phyloP scores from a whole-genome alignment of 92 coral and sea anemone species.

The Epizoanthus scotinus region DNA sequence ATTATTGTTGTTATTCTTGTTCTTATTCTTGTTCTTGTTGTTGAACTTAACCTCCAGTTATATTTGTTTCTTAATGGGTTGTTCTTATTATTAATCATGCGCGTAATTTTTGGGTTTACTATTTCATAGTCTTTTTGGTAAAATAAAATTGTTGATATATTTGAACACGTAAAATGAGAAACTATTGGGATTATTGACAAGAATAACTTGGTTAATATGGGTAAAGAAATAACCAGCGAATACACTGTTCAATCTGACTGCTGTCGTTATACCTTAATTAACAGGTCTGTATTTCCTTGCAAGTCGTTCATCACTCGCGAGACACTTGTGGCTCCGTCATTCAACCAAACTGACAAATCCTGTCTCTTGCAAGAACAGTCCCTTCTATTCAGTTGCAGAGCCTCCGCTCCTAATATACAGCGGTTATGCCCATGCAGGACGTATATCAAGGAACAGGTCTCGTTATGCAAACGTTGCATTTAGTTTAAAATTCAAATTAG shows the following conservation, averaged over 20 bases:
- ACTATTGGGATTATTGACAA: too few species aligned
- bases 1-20: too few species aligned
- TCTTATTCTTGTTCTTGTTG: too few species aligned
- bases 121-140: too few species aligned
- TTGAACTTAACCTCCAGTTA: too few species aligned
- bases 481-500: background rate
- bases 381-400: conserved; percentile 38
- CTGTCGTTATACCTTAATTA: background rate
- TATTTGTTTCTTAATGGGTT: too few species aligned
- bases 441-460: conserved; percentile 28
- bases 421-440: conserved; percentile 35
- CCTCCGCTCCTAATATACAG: conserved; percentile 11
- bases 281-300: conserved; percentile 28
- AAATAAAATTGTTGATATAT: too few species aligned
- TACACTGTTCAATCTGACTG: background rate
- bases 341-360: conserved; percentile 14
- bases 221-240: background rate
- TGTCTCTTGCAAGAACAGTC: conserved; percentile 34
- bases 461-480: conserved; percentile 16
- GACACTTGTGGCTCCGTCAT: conserved; percentile 31
- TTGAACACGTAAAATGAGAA: too few species aligned
- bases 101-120: too few species aligned
- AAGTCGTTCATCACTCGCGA: conserved; percentile 31
- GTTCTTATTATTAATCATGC: too few species aligned
- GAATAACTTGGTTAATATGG: background rate